Percentiles rank a stretch among this genome's conserved stretches.
phyloP scores from a whole-genome alignment of 2,888 invertebrate species.

The Coenonympha arcania region DNA sequence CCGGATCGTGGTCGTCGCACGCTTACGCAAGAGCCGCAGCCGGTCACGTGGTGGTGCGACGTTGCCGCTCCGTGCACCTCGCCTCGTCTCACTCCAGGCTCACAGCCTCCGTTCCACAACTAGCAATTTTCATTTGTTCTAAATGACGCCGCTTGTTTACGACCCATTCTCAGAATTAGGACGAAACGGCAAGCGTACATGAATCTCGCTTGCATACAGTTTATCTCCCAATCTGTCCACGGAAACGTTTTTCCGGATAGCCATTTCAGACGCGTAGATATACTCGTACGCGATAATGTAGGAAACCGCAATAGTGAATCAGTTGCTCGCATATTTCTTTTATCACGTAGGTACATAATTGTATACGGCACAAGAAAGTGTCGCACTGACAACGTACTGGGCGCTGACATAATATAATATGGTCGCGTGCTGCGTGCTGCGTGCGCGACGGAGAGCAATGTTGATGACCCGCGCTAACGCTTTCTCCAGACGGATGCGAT shows the following conservation, averaged over 20 bases:
- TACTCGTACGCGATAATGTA: neutral
- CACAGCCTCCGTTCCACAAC: slow-evolving; percentile 52
- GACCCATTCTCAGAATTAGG: slow-evolving; percentile 61
- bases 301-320: too few relatives aligned
- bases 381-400: too few relatives aligned
- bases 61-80: slow-evolving; percentile 58
- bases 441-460: slow-evolving; percentile 37
- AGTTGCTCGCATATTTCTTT: too few relatives aligned
- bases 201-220: slow-evolving; percentile 32
- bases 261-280: slow-evolving; percentile 4
- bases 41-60: slow-evolving; percentile 66
- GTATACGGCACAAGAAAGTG: too few relatives aligned
- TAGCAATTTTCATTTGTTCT: slow-evolving; percentile 67
- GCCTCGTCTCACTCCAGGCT: slow-evolving; percentile 52
- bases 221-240: slow-evolving; percentile 30
- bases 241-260: slow-evolving; percentile 27
- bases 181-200: slow-evolving; percentile 42
- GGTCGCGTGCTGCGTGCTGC: too few relatives aligned
- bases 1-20: slow-evolving; percentile 57
- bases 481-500: slow-evolving; percentile 69
- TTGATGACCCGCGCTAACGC: slow-evolving; percentile 64
- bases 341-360: too few relatives aligned
- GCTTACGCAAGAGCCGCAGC: slow-evolving; percentile 70
- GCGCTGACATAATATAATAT: too few relatives aligned
- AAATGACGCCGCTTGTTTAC: slow-evolving; percentile 65